A percentile compares a stretch with the other conserved stretches of the same genome.
These are phyloP conservation scores for Idaea dimidiata DNA, from an alignment of 2,888 invertebrate genomes.

Conservation along the genomic window DNA sequence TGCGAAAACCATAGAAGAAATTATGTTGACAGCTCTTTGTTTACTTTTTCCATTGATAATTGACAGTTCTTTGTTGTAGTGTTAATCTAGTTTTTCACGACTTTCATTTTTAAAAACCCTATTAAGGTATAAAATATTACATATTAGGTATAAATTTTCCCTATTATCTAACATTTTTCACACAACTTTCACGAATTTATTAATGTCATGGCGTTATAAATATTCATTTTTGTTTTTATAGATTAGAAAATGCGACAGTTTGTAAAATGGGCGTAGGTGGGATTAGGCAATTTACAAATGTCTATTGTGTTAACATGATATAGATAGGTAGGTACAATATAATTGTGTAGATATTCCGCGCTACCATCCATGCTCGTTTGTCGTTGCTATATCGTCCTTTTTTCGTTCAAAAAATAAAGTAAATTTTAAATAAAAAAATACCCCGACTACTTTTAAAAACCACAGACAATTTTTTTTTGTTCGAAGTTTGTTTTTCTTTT, in stretches of 20 bases:
- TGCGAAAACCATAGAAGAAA: too few relatives aligned
- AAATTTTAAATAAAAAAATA: too few relatives aligned
- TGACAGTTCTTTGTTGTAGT: too few relatives aligned
- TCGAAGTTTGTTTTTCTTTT: too few relatives aligned
- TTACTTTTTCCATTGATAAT: too few relatives aligned
- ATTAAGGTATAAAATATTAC: neutral
- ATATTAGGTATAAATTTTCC: neutral
- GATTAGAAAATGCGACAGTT: neutral
- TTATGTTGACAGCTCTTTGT: too few relatives aligned
- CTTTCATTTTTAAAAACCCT: neutral
- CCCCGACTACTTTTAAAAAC: too few relatives aligned
- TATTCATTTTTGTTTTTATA: conserved; percentile 1
- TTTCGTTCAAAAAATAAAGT: too few relatives aligned
- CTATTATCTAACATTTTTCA: conserved; percentile 18
- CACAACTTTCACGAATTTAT: conserved; percentile 24
- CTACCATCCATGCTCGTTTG: too few relatives aligned
- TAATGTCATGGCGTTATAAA: conserved; percentile 21
- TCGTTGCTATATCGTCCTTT: too few relatives aligned
- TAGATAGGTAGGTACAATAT: neutral
- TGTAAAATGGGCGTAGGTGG: neutral
- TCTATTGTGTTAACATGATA: neutral
- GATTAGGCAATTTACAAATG: neutral
- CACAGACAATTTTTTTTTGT: too few relatives aligned
- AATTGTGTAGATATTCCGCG: too few relatives aligned
- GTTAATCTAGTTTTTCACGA: neutral